phyloP scores from a whole-genome alignment of 2,797 vertebrate species.

The Falco peregrinus region DNA sequence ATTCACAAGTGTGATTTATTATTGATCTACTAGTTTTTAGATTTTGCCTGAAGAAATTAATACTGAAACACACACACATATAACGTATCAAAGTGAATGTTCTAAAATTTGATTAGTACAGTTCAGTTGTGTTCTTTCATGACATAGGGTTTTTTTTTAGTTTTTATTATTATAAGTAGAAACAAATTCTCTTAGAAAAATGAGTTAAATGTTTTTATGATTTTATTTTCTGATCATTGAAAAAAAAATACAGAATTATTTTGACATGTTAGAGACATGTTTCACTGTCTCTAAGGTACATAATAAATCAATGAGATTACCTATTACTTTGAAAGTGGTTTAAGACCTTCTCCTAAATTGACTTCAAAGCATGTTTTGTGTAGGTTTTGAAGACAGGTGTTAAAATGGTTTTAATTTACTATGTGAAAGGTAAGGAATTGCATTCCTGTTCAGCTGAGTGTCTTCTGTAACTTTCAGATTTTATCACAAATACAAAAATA shows the following conservation, averaged over 20 bases:
- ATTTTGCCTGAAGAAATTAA: not conserved
- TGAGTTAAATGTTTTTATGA: not conserved
- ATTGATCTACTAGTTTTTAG: not conserved
- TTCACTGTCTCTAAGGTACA: not conserved
- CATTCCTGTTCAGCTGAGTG: not conserved
- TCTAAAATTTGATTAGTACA: not conserved
- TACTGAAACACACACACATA: rapidly evolving
- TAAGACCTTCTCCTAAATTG: not conserved
- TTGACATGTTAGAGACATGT: not conserved
- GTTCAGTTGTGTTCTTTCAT: not conserved
- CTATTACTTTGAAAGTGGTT: not conserved
- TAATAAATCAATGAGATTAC: not conserved
- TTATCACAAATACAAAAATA: constrained; percentile 99
- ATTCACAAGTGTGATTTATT: not conserved
- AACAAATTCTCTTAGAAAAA: not conserved
- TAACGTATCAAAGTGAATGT: not conserved
- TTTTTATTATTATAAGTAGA: not conserved
- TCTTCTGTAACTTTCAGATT: constrained; percentile 82
- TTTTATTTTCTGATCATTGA: not conserved
- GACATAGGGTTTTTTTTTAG: not conserved
- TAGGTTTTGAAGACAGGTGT: not conserved
- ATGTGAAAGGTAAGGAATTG: not conserved
- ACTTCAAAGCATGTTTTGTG: not conserved
- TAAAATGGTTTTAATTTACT: not conserved
- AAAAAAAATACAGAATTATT: not conserved